Conservation (phyloP, 37 sponge, comb jelly and placozoan species). For the Ephydatia muelleri region DNA sequence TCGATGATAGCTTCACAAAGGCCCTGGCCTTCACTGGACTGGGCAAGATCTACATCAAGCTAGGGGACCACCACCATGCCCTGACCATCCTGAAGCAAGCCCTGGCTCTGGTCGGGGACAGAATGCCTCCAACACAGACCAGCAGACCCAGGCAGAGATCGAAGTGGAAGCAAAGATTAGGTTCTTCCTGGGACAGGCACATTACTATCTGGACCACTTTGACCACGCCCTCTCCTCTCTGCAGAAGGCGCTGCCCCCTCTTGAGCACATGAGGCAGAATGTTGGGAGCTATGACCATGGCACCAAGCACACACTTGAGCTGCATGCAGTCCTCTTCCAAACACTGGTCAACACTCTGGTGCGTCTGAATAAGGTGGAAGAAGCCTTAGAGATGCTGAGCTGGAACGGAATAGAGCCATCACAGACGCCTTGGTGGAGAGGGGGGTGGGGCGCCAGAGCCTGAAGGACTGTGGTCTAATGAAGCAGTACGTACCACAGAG, state of each 20-base stretch:
- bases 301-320: constrained; percentile 61
- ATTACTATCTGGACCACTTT: constrained; percentile 68
- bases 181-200: constrained; percentile 86
- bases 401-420: constrained; percentile 72
- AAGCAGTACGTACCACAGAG: constrained; percentile 55
- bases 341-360: constrained; percentile 82
- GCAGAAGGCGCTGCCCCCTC: constrained; percentile 66
- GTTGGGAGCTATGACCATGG: constrained; percentile 65
- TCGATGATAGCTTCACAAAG: constrained; percentile 60
- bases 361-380: constrained; percentile 66
- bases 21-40: constrained; percentile 77
- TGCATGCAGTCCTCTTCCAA: constrained; percentile 74
- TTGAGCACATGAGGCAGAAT: constrained; percentile 72
- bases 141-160: constrained; percentile 42
- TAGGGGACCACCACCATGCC: constrained; percentile 58
- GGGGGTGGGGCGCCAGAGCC: constrained; percentile 51
- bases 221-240: constrained; percentile 63
- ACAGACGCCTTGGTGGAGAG: constrained; percentile 64
- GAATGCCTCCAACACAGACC: constrained; percentile 2
- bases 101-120: constrained; percentile 51
- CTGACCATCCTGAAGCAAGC: constrained; percentile 82
- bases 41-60: constrained; percentile 77
- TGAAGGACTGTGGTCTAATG: constrained; percentile 65
- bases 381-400: constrained; percentile 90
- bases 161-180: constrained; percentile 86